Evolutionary conservation across 2,797 vertebrate genomes (phyloP), one percentile per base, ranked within the genome.

Genomic region (Diplodus puntazzo): DNA sequence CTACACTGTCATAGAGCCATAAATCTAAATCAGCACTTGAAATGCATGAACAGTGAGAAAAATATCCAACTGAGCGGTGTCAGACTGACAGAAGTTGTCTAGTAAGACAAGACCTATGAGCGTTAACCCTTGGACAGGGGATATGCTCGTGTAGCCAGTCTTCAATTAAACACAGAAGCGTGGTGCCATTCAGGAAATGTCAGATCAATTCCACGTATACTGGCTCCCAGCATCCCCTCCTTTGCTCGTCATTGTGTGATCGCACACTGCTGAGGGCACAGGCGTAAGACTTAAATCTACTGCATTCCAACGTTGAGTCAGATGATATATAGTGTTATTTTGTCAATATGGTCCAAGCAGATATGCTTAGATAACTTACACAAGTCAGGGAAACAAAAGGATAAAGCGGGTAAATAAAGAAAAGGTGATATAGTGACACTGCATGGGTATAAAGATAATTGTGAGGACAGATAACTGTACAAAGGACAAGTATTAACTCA

Each of bases 161-260:
- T 73, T 71, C 63, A 81, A 67, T 79, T 65, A 78, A 80, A 79
- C 59, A 69, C 49, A 59, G 59, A 69, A 52, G 53, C 49, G 50
- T 12, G 13, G 11, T 75, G 69, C 58, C 46, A 39, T 71, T 80
- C 50, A 52, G 17, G 55, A 81, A 86, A 83, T 67, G 66, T 64
- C 76, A 82, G 64, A 81, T 83, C 71, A 72, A 73, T 77, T 79
- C 58, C 57, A 80, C 62, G 58, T 39, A 69, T 18, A 30, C 39
- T 11, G 54, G 34, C 55, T 49, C 3, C n/a, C 69, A 50, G 63
- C 45, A 45, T 43, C 60, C 23, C 39, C 50, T 75, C 8, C 75
- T 68, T 49, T 45, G 25, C 43, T 73, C 46, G 55, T 76, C 50
- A 39, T 50, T 66, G 54, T 50, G 69, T 67, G 64, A 71, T 52